Percentiles rank a stretch among this genome's conserved stretches.
Conservation (phyloP, 2,113 vertebrate genomes). For the Limanda limanda region DNA sequence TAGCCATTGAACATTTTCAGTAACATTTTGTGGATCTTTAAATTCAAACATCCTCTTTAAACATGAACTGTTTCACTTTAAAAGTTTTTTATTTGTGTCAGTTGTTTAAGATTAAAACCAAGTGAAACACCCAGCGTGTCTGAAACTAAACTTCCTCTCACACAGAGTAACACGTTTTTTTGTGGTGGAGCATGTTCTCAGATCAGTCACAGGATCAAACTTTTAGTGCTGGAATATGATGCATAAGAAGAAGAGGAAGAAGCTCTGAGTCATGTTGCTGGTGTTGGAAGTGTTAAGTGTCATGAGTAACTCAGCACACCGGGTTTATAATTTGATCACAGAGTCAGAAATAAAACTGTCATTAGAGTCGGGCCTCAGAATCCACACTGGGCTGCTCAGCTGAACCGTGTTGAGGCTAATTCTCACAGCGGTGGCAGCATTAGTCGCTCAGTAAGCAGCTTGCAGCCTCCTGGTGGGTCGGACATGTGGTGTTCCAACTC, state of each 20-base stretch:
- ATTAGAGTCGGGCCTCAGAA: background rate
- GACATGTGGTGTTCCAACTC: slow-evolving; percentile 36
- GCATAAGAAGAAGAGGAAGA: background rate
- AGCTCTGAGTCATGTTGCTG: background rate
- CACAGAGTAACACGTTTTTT: background rate
- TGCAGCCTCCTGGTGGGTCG: slow-evolving; percentile 33
- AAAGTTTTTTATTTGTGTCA: no score
- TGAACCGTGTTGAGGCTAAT: slow-evolving; percentile 30
- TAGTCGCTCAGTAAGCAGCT: slow-evolving; percentile 28
- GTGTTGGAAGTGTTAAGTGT: background rate
- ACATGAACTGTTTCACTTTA: no score
- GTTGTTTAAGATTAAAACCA: no score
- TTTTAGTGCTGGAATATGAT: background rate
- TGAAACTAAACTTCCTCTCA: no score
- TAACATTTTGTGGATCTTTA: no score
- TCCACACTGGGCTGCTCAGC: background rate
- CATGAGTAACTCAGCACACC: background rate
- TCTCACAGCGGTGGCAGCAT: slow-evolving; percentile 30
- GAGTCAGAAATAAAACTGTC: slow-evolving; percentile 19
- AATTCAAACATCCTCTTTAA: no score
- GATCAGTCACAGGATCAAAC: no score
- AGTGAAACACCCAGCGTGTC: no score
- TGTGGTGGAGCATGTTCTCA: background rate
- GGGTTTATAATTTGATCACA: slow-evolving; percentile 13
- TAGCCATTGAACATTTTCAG: no score